These are phyloP conservation scores for Cydia fagiglandana DNA, from an alignment of 1,140 invertebrate species.

Conservation along the genomic window DNA sequence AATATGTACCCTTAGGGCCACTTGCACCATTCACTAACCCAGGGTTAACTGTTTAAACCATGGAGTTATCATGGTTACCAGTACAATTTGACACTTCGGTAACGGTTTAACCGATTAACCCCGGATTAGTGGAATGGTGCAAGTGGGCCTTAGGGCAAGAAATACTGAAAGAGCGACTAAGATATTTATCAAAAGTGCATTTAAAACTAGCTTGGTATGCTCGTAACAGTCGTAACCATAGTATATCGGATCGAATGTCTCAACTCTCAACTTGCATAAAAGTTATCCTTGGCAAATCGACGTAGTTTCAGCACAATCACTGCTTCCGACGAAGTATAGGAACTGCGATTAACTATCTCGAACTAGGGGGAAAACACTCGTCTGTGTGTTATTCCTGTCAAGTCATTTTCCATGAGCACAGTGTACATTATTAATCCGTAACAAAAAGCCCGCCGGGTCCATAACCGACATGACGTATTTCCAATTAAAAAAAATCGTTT, in stretches of 20 bases:
- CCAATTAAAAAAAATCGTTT: neutral
- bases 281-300: constrained; percentile 11
- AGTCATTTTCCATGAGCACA: neutral
- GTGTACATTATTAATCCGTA: neutral
- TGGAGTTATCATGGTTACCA: too few relatives aligned
- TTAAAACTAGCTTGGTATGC: neutral
- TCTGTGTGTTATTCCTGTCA: neutral
- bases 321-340: neutral
- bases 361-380: neutral
- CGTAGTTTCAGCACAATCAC: constrained; percentile 20
- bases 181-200: neutral
- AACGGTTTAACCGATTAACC: too few relatives aligned
- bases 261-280: constrained; percentile 3
- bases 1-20: too few relatives aligned
- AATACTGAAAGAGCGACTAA: too few relatives aligned
- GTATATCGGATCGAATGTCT: neutral
- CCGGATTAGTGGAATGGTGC: too few relatives aligned
- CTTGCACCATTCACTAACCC: too few relatives aligned
- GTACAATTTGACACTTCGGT: too few relatives aligned
- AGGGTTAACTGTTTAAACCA: too few relatives aligned
- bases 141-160: too few relatives aligned
- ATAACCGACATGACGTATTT: neutral
- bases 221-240: neutral
- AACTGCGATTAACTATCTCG: neutral
- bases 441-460: neutral